Evolutionary conservation across 2,888 invertebrate species (phyloP), one percentile per base, ranked within the genome.

Genomic region (Kryphioiulus occultus): DNA sequence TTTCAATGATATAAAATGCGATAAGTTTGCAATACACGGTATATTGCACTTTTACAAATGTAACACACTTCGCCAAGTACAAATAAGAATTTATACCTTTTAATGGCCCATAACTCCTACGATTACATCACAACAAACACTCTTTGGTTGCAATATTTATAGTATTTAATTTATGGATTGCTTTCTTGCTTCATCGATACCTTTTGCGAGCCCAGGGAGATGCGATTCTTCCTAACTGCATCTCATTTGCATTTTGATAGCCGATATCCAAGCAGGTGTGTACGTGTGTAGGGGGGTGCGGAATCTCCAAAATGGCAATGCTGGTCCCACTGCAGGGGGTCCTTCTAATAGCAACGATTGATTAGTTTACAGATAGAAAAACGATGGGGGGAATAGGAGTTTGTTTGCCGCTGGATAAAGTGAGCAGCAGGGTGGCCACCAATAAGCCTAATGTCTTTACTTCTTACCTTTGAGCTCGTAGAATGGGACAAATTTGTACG

Each of bases 301-400:
- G 59, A 59, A n/a, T 59, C 19, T 59, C 59, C 59, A 59, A 59
- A 59, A 59, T 59, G n/a, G 59, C 59, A 59, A 59, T 59, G 22
- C 59, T 59, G 59, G 59, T 59, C 59, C 59, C 84, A 39, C 84
- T 19, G 84, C 84, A 84, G 84, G 84, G 84, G 84, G 4, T 84
- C 84, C 35, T 84, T 42, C 84, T 84, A 84, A 84, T 84, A 84
- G 84, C 35, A 84, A 84, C 84, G 84, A 84, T 84, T 84, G 84
- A 84, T 84, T 84, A 84, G 35, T 84, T 35, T 42, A 84, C 39
- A 84, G 84, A 84, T 84, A 39, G 84, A 42, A 84, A 84, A 84
- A 35, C 35, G 84, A 59, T 59, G 59, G 59, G 59, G 42, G 59
- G 59, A 59, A 59, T 59, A 59, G 22, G 22, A 59, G 59, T 59